Evolutionary conservation across 2,797 vertebrate species (phyloP).

Genomic region (Sciurus vulgaris): DNA sequence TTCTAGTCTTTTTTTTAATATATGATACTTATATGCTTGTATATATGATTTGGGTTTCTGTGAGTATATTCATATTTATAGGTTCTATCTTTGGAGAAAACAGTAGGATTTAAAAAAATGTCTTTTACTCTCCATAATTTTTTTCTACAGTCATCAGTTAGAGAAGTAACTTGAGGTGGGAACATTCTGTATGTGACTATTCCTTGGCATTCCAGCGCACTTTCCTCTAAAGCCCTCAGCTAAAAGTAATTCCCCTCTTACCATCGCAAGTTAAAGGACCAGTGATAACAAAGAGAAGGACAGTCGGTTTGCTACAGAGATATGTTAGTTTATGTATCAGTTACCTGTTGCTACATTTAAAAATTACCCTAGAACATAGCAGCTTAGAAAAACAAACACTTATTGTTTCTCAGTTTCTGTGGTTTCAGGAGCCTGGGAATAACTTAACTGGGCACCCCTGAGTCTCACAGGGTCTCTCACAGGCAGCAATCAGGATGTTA

Average conservation of each 20-base stretch:
- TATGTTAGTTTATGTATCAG: not conserved
- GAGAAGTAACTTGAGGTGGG: constrained; percentile 22
- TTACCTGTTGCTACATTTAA: not conserved
- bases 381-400: not conserved
- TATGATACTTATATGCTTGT: not conserved
- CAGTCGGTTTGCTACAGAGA: not conserved
- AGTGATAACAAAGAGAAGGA: not conserved
- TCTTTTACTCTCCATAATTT: not conserved
- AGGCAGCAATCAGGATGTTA: not conserved
- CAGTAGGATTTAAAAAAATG: not conserved
- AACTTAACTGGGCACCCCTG: not conserved
- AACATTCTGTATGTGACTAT: not conserved
- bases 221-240: constrained; percentile 5
- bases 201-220: not conserved
- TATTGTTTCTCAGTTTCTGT: not conserved
- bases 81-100: not conserved
- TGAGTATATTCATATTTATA: not conserved
- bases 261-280: not conserved
- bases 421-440: not conserved
- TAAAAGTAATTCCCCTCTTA: constrained; percentile 58
- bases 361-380: not conserved
- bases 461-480: not conserved
- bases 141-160: not conserved
- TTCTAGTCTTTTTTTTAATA: constrained; percentile 18
- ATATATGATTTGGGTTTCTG: not conserved